Conservation (phyloP, 2,888 invertebrate species). For the Trichopria drosophilae region DNA sequence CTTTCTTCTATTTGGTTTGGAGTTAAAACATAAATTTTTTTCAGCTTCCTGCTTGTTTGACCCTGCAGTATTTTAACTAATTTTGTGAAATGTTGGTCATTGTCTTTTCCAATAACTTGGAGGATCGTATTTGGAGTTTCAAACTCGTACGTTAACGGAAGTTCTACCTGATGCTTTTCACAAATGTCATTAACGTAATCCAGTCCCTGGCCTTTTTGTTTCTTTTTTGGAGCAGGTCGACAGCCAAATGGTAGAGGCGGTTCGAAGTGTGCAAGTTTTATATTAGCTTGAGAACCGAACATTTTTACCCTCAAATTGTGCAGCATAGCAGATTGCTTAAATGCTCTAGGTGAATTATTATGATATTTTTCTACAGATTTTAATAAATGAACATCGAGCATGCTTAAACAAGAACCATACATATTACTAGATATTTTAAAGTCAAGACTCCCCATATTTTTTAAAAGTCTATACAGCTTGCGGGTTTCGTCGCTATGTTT, state of each 20-base stretch:
- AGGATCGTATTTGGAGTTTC: no score
- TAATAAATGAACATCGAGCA: conserved; percentile 44
- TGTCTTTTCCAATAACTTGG: no score
- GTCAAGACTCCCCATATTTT: conserved; percentile 44
- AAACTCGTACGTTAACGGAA: conserved; percentile 1
- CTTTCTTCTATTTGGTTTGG: no score
- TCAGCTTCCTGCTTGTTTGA: neutral
- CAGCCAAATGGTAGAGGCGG: conserved; percentile 45
- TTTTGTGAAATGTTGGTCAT: conserved; percentile 27
- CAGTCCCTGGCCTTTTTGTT: conserved; percentile 2
- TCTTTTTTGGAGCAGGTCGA: conserved; percentile 11
- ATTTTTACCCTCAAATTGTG: conserved; percentile 38
- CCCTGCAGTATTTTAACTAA: conserved; percentile 10
- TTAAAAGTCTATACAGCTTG: conserved; percentile 55
- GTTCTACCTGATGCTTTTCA: conserved; percentile 18
- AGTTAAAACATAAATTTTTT: conserved; percentile 18
- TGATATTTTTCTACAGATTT: conserved; percentile 16
- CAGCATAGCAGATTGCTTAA: no score
- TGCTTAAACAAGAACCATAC: conserved; percentile 30
- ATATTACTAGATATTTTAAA: conserved; percentile 39
- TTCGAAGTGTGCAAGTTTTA: conserved; percentile 34
- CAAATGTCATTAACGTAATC: conserved; percentile 3
- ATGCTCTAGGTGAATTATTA: no score
- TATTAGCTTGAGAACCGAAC: conserved; percentile 36
- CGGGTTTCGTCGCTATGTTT: conserved; percentile 57